Conservation (phyloP, 2,888 invertebrate genomes). For the Rambutsinella grinnellia region DNA sequence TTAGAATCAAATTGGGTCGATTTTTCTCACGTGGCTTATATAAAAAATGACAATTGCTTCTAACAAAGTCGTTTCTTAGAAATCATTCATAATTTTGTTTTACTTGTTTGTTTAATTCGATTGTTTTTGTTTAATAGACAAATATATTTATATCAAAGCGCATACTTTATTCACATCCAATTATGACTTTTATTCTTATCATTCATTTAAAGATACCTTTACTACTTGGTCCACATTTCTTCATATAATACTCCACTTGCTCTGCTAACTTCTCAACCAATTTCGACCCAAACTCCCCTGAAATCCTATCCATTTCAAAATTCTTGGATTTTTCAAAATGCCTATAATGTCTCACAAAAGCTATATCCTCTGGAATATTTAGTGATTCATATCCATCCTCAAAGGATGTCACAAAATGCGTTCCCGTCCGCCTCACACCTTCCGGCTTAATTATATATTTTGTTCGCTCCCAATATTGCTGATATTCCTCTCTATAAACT, state of each 20-base stretch:
- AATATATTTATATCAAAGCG: too few relatives aligned
- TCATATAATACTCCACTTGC: not conserved
- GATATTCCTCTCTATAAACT: not conserved
- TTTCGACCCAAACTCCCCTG: not conserved
- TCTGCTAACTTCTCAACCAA: not conserved
- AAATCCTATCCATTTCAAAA: not conserved
- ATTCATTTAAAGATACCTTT: not conserved
- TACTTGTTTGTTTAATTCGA: too few relatives aligned
- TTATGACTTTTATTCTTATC: too few relatives aligned
- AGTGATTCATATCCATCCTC: not conserved
- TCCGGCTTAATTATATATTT: constrained; percentile 17
- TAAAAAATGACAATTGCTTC: too few relatives aligned
- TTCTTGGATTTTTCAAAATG: not conserved
- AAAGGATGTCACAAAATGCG: not conserved
- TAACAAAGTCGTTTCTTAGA: too few relatives aligned
- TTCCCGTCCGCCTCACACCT: not conserved
- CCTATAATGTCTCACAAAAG: too few relatives aligned
- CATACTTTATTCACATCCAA: too few relatives aligned
- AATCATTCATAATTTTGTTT: too few relatives aligned
- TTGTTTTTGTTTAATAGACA: too few relatives aligned
- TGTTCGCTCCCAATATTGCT: not conserved
- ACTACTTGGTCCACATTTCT: not conserved
- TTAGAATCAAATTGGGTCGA: too few relatives aligned
- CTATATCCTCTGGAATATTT: not conserved
- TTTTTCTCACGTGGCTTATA: too few relatives aligned